Evolutionary conservation across 2,888 invertebrate species (phyloP).

Genomic region (Ischnura elegans): DNA sequence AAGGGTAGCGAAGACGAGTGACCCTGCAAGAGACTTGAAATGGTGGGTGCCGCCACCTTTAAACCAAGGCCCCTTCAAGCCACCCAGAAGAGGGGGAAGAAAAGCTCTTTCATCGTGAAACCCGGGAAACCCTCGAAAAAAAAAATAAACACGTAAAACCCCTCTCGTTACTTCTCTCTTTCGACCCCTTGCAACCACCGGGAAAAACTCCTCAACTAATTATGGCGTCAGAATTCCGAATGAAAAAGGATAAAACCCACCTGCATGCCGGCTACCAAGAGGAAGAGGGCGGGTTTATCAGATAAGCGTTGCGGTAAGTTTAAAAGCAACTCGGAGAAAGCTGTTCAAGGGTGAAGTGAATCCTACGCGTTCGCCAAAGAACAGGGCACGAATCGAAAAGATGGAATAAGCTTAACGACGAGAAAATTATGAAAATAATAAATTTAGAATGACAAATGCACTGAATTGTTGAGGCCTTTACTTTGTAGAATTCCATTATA

Average conservation of each 20-base stretch:
- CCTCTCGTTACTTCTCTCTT: neutral
- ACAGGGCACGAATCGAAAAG: neutral
- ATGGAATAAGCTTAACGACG: no score
- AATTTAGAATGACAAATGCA: no score
- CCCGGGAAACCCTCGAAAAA: neutral
- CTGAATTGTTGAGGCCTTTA: no score
- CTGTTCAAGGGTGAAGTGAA: neutral
- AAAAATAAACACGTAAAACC: neutral
- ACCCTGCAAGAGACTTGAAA: constrained; percentile 8
- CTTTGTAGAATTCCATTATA: no score
- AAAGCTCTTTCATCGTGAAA: neutral
- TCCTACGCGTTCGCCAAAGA: neutral
- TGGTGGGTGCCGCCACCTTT: constrained; percentile 26
- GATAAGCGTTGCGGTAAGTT: neutral
- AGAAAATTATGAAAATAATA: no score
- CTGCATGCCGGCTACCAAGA: neutral
- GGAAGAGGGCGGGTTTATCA: neutral
- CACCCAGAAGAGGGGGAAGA: neutral
- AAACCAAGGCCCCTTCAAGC: constrained; percentile 35
- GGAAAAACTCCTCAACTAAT: constrained; percentile 17
- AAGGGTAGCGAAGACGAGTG: neutral
- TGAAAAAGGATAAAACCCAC: neutral
- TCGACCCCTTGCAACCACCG: neutral
- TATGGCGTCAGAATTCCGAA: neutral
- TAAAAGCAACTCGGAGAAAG: neutral